Percentiles rank a stretch among this genome's conserved stretches.
phyloP scores from a whole-genome alignment of 2,113 vertebrate species.

The Oenanthe melanoleuca region DNA sequence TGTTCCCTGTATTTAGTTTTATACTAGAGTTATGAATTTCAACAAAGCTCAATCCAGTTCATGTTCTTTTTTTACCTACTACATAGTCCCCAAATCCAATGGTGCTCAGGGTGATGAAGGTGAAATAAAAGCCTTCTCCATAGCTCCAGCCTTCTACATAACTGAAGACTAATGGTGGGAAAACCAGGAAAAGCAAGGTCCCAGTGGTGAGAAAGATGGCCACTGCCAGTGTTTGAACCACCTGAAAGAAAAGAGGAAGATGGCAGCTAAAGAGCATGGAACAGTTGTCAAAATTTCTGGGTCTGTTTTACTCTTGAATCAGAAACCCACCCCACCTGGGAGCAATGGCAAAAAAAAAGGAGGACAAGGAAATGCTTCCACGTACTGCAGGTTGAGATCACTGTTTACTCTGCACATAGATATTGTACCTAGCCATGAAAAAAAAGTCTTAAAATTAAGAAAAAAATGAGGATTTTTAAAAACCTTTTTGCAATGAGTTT shows the following conservation, averaged over 20 bases:
- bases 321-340: neutral
- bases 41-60: neutral
- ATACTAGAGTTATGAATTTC: neutral
- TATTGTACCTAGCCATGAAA: neutral
- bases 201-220: constrained; percentile 81
- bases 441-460: neutral
- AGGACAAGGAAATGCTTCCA: neutral
- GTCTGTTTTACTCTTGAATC: neutral
- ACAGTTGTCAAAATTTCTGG: neutral
- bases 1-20: neutral
- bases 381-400: neutral
- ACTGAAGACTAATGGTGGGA: constrained; percentile 89
- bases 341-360: neutral
- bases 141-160: constrained; percentile 86
- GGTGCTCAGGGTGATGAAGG: constrained; percentile 87
- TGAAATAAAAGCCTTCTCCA: constrained; percentile 84
- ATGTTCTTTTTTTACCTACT: constrained; percentile 72
- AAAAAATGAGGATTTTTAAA: neutral
- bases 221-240: constrained; percentile 79
- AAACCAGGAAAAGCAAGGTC: constrained; percentile 84
- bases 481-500: neutral
- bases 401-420: neutral
- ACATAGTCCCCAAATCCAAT: constrained; percentile 87
- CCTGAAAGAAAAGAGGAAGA: constrained; percentile 50
- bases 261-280: neutral